Base-by-base conservation (phyloP, 2,888 invertebrate genomes). In the Cepaea hortensis region DNA sequence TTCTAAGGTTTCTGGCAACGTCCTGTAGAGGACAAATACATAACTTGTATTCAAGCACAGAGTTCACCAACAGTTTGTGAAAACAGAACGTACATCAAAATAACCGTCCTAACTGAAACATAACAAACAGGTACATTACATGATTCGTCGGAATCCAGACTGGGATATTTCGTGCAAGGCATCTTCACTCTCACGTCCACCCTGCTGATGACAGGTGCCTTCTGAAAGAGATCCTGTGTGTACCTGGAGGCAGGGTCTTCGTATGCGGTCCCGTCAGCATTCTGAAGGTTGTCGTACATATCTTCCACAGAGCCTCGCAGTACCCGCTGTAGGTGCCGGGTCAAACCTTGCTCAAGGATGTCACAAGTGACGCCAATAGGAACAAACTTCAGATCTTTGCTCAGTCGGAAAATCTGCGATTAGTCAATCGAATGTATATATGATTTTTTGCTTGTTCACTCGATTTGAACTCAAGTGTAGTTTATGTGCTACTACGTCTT, bases 281-380 rank as follows among this genome's bases (percentile, higher is more conserved):
- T 89, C 87, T 92, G 92, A 65, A 92, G 89, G 87, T 93, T 93
- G 89, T 92, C 91, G 83, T 93, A 92, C 91, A 92, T 91, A 81
- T 92, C 92, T 85, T 91, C 90, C 35, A 92, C 90, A 3, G 91
- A 87, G 84, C 92, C 91, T 70, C 91, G 89, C 9, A 94, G 92
- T 73, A 96, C 95, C 55, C 95, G 94, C 5, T 93, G 92, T 87
- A 93, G 93, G 90, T 96, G 96, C 23, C 96, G 94, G 80, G 92
- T 91, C 15, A 96, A 90, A 0, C 96, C 96, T 73, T 95, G 94
- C 72, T 95, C 95, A n/a, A 96, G 92, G 76, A 96, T 94, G 87
- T 95, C 95, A 92, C 96, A 96, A 13, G 94, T 95, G 82, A 95
- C 91, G 75, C 94, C 94, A 92, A 90, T 95, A 95, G 91, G 87